Base-by-base conservation (phyloP, 2,797 vertebrate genomes). In the Glyptemys insculpta region DNA sequence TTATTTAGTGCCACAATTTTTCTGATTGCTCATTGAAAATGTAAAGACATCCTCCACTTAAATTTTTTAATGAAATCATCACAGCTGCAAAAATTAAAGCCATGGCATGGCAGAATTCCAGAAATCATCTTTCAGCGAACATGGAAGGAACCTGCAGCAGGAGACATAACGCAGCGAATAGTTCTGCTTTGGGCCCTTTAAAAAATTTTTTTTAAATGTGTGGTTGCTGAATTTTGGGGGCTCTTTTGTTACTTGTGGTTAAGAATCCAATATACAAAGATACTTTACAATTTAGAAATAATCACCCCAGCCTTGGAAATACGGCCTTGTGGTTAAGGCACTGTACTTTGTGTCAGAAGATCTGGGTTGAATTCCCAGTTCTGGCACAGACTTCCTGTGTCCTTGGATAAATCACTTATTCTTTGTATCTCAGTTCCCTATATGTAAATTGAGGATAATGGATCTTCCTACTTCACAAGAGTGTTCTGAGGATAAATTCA, bases 111-210 rank as follows among this genome's bases (percentile, higher is more conserved):
- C 37, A 72, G 37, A 72, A 41, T 41, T 41, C n/a, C 81, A 74
- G 83, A 54, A 87, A 5, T 34, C 7, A 74, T 86, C 44, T 83
- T 85, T 81, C 79, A 80, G 49, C 54, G 83, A 94, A 89, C 49
- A 89, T 16, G 76, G 49, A 83, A 88, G 29, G 87, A 87, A 91
- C 15, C 6, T 68, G 31, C 3, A 91, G 19, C 21, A 78, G 74
- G 44, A 27, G 74, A 49, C 14, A 31, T 29, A 78, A 78, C 7
- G 44, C 44, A 90, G 14, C 29, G 37, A 87, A 87, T 34, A 54
- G 34, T 49, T 82, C 31, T 27, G 23, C 78, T 23, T 11, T 83
- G 18, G 1, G 47, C 72, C 3, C 18, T 72, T 37, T 41, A 8
- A 34, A 62, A 62, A 41, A 4, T 5, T 21, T 59, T 21, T 59